Evolutionary conservation across 2,888 invertebrate genomes (phyloP).

Genomic region (Neoascia interrupta): DNA sequence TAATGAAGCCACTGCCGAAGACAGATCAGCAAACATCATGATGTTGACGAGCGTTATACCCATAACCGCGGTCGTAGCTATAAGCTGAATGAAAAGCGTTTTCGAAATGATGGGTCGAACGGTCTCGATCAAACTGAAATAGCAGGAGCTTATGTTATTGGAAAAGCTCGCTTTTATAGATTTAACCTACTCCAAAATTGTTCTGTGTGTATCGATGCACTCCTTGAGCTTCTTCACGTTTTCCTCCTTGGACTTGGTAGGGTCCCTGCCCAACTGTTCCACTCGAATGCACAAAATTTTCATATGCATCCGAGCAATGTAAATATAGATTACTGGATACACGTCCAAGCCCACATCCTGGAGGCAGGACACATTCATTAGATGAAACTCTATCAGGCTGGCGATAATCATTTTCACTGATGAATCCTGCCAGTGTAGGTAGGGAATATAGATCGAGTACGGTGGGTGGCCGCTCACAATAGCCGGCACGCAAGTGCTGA

Average conservation of each 20-base stretch:
- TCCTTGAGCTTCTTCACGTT: slow-evolving; percentile 21
- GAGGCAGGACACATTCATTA: slow-evolving; percentile 21
- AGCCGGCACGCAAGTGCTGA: slow-evolving; percentile 10
- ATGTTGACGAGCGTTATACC: slow-evolving; percentile 71
- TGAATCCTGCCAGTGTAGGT: slow-evolving; percentile 38
- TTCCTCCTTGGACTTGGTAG: slow-evolving; percentile 18
- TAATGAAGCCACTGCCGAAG: slow-evolving; percentile 59
- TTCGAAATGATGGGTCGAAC: slow-evolving; percentile 67
- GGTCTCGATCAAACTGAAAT: slow-evolving; percentile 41
- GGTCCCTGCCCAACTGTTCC: slow-evolving; percentile 29
- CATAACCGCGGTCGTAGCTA: slow-evolving; percentile 68
- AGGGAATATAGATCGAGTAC: slow-evolving; percentile 35
- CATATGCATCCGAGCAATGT: slow-evolving; percentile 45
- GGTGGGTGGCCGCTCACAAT: slow-evolving; percentile 39
- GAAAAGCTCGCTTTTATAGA: background rate
- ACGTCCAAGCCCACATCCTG: slow-evolving; percentile 39
- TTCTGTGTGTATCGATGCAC: slow-evolving; percentile 31
- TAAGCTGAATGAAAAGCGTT: slow-evolving; percentile 71
- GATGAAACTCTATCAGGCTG: slow-evolving; percentile 35
- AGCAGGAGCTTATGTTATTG: background rate
- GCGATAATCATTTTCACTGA: slow-evolving; percentile 21
- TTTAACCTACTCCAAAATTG: slow-evolving; percentile 28
- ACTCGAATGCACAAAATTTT: slow-evolving; percentile 45
- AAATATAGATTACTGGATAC: slow-evolving; percentile 28
- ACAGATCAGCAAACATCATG: slow-evolving; percentile 70